These are phyloP conservation scores for Agrenia bidenticulata DNA, from an alignment of 2,888 invertebrate species.

Conservation along the genomic window DNA sequence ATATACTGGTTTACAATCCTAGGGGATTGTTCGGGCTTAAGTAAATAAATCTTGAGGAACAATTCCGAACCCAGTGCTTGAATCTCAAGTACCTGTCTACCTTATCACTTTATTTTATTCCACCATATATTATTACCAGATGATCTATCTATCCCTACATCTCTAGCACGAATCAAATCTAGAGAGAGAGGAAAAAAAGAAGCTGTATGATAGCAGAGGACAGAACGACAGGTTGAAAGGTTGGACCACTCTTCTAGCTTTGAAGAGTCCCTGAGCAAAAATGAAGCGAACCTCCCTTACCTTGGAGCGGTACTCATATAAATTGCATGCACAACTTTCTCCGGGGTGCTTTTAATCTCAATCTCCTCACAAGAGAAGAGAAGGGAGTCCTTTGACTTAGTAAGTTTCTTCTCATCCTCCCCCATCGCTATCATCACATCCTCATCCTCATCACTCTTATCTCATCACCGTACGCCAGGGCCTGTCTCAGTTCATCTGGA, in stretches of 20 bases:
- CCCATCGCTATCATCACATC: not conserved
- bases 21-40: not conserved
- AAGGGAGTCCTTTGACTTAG: not conserved
- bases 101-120: too few relatives aligned
- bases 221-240: too few relatives aligned
- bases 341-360: not conserved
- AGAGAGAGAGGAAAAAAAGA: too few relatives aligned
- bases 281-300: not conserved
- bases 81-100: not conserved
- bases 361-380: conserved; percentile 1
- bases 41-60: conserved; percentile 6
- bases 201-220: too few relatives aligned
- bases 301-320: not conserved
- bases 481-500: too few relatives aligned
- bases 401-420: not conserved
- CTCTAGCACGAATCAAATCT: not conserved
- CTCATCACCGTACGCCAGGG: not conserved
- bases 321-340: not conserved
- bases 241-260: too few relatives aligned
- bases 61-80: not conserved
- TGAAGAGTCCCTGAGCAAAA: too few relatives aligned
- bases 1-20: too few relatives aligned
- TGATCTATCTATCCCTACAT: not conserved
- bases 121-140: not conserved
- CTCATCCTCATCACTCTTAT: conserved; percentile 15